Percentiles rank a stretch among this genome's conserved stretches.
Conservation (phyloP, 1,140 invertebrate species). For the Apis dorsata region DNA sequence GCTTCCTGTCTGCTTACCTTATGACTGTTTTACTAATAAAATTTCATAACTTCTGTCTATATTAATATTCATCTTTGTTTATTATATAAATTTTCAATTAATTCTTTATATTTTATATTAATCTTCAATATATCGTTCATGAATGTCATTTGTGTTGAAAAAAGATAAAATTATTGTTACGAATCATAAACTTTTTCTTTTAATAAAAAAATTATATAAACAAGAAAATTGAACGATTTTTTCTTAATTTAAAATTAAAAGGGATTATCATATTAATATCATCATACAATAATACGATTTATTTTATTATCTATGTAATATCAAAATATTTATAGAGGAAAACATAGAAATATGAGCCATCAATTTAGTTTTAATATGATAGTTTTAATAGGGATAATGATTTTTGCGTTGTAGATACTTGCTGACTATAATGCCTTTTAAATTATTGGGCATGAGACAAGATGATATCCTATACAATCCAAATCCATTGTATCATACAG, state of each 20-base stretch:
- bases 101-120: neutral
- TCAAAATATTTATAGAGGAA: neutral
- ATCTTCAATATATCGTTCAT: neutral
- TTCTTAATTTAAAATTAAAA: too few species aligned
- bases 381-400: neutral
- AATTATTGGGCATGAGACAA: slow-evolving; percentile 73
- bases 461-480: slow-evolving; percentile 82
- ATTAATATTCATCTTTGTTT: neutral
- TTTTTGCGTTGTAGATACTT: slow-evolving; percentile 74
- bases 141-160: neutral
- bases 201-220: too few species aligned
- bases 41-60: neutral
- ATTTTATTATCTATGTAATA: too few species aligned
- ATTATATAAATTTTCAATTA: neutral
- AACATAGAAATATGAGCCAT: neutral
- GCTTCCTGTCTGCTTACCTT: slow-evolving; percentile 32
- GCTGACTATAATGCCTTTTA: slow-evolving; percentile 74
- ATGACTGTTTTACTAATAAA: slow-evolving; percentile 40
- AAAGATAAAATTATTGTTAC: neutral
- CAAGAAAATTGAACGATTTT: too few species aligned
- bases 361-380: too few species aligned
- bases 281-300: too few species aligned
- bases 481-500: slow-evolving; percentile 86
- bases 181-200: too few species aligned
- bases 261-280: too few species aligned